Percentiles rank a stretch among this genome's conserved stretches.
Conservation (phyloP, 2,797 vertebrate genomes). For the Sebastiscus albofasciatus region DNA sequence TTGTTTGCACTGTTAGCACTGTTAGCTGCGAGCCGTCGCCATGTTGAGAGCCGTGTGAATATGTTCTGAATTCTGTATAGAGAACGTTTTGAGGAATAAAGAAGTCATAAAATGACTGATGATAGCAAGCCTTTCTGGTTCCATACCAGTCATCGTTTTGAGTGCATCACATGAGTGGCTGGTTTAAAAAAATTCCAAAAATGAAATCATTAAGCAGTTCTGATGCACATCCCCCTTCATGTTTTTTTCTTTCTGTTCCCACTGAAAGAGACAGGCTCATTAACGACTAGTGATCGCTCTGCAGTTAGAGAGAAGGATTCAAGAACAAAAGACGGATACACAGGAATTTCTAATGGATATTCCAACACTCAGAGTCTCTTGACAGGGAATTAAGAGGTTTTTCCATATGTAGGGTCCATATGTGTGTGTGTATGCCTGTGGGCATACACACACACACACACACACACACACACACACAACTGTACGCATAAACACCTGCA, state of each 20-base stretch:
- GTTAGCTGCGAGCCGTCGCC: background rate
- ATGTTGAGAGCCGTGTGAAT: background rate
- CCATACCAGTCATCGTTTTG: background rate
- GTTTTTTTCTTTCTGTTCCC: conserved; percentile 6
- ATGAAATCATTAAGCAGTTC: conserved; percentile 4
- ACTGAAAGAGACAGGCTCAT: conserved; percentile 15
- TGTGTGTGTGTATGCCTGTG: too few species aligned
- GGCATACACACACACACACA: conserved; percentile 6
- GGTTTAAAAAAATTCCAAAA: background rate
- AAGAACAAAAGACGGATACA: conserved; percentile 27
- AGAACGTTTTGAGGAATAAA: background rate
- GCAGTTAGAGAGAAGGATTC: conserved; percentile 10
- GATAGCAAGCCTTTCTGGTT: background rate
- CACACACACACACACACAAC: background rate
- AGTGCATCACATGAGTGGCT: background rate
- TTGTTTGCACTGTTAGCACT: background rate
- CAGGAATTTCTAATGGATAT: conserved; percentile 18
- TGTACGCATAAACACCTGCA: background rate
- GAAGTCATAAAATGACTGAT: background rate
- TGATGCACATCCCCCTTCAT: conserved; percentile 3
- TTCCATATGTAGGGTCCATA: conserved; percentile 51
- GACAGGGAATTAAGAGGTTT: conserved; percentile 46
- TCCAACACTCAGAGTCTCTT: conserved; percentile 37
- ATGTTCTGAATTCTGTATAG: background rate
- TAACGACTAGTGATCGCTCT: conserved; percentile 26